Evolutionary conservation across 2,113 vertebrate species (phyloP), one percentile per base, ranked within the genome.

Genomic region (Speoplatyrhinus poulsoni): DNA sequence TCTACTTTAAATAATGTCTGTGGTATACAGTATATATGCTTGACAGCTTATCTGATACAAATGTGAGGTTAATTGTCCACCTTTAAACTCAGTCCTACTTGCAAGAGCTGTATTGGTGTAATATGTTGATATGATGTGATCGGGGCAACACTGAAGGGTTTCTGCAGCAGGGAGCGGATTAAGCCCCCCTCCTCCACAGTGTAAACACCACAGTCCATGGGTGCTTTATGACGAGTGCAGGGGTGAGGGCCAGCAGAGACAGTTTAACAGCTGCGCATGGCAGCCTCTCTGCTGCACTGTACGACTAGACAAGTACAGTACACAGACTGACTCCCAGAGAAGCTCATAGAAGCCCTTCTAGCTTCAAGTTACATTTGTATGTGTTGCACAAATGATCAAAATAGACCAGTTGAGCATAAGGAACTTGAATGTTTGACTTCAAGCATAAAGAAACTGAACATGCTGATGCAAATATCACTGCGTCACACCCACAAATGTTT

Each of bases 121-220:
- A 17, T 36, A 16, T 67, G 32, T 48, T 62, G 26, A 48, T 59
- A 56, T 12, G 62, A 70, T 47, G 48, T 49, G 53, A 55, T 17
- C 26, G 62, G 9, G 16, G 11, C 36, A 46, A 41, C 65, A 46
- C 55, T 63, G 59, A 12, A 47, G 52, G 55, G 68, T 78, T 56
- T 63, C 50, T 46, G 70, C 61, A 13, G 61, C 70, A 65, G 33
- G 12, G 10, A 49, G 58, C 8, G 46, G 60, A 61, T 73, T 7
- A 41, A 26, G 26, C 36, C 11, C 53, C 17, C 48, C 62, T 4
- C 15, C 26, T 6, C 49, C 12, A 26, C 54, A n/a, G 36, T 54
- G 47, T 49, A 56, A 47, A 61, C 56, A 46, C n/a, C 26, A 26
- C 26, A 2, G 59, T 16, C 49, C 15, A 10, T 54, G 64, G 15